Base-by-base conservation (phyloP, 2,888 invertebrate species). In the Tortrix viridana region DNA sequence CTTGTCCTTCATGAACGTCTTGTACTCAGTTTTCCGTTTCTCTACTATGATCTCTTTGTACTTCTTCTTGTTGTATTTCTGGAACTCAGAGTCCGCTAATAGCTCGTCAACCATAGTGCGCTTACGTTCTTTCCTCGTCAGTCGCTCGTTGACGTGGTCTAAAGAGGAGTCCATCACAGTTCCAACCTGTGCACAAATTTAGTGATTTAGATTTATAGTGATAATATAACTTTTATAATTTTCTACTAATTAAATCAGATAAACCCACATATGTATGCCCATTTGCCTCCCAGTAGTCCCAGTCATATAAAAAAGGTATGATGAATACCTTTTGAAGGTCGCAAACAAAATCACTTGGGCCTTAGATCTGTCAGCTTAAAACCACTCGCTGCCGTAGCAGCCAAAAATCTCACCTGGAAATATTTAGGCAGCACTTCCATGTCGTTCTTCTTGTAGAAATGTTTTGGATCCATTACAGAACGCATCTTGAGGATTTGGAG, bases 381-480 rank as follows among this genome's bases (percentile, higher is more conserved):
- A n/a, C n/a, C n/a, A n/a, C n/a, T n/a, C n/a, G n/a, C n/a, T n/a
- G n/a, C n/a, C n/a, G n/a, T n/a, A n/a, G n/a, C n/a, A n/a, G n/a
- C n/a, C n/a, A n/a, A 41, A 4, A 41, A 41, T 1, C 49, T 54
- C 85, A 97, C 97, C 93, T 97, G 97, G 87, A 99, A 99, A 82
- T 97, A 98, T 88, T 98, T 99, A 0, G 99, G 98, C 37, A 97
- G 78, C 1, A 94, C 95, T 87, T 96, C 96, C 70, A 96, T 93
- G 78, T 98, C 97, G 82, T 97, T 98, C 76, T 97, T 96, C 85
- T 98, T 98, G 89, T 99, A 99, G 88, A 98, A 99, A 71, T 95
- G 95, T 83, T 98, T 98, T 0, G 98, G 97, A 89, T 99, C 96
- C 12, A 99, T 86, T 0, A 94, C 97, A 0, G 97, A 96, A 74